Base-by-base conservation (phyloP, 2,888 invertebrate species). In the Tinea semifulvella region DNA sequence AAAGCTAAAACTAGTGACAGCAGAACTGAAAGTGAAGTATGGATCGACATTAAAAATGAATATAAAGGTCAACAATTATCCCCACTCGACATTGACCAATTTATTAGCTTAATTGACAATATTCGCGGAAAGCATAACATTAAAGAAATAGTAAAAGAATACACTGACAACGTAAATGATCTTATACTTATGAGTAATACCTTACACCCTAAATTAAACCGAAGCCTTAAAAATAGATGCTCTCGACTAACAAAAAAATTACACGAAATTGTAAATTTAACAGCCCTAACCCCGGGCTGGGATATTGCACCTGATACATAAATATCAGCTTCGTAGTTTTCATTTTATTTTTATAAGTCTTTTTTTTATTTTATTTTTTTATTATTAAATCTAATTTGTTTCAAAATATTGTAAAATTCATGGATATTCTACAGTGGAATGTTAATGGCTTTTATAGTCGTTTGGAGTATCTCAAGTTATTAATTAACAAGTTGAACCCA, bases 71-170 rank as follows among this genome's bases (percentile, higher is more conserved):
- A 38, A 20, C 28, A 11, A 2, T n/a, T 40, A 22, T 40, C 40
- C 13, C 40, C 40, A 44, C 8, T 35, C 19, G 38, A 26, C 44
- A 8, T 42, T 18, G 48, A 48, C 18, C 47, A 48, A 28, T 50
- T 48, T 22, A 50, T 50, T 25, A 50, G 47, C 38, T 43, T 48
- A 20, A 16, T 50, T 22, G 48, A 50, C 40, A 45, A 43, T 14
- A 17, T 36, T 5, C 40, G 38, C 27, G 46, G 48, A 6, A 48
- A 48, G 39, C 44, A 46, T 42, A 48, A 48, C 35, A 39, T 50
- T 19, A 46, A 44, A 44, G 44, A 44, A 40, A 42, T 46, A 11
- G 46, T 46, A 10, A 35, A 46, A 22, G 36, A 31, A 20, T 20
- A 42, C 8, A 42, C 42, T 2, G 28, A 28, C 10, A 16, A 31